Evolutionary conservation across 2,113 vertebrate species (phyloP).

Genomic region (Asarcornis scutulata): DNA sequence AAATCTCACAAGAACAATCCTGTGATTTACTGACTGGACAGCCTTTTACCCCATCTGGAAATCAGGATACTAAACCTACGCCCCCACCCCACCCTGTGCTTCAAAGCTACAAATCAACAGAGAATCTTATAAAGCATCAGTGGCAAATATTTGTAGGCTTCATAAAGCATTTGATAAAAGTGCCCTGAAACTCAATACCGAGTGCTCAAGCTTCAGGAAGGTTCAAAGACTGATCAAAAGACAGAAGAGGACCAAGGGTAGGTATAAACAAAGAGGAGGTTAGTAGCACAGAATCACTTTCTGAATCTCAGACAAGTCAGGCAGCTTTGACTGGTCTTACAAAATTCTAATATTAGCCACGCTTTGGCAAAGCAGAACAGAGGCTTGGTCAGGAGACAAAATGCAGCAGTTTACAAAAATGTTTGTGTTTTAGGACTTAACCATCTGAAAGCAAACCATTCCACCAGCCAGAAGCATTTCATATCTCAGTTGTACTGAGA

Average conservation of each 20-base stretch:
- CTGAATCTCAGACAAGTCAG: neutral
- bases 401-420: neutral
- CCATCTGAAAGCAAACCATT: neutral
- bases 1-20: too few relatives aligned
- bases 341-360: neutral
- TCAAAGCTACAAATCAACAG: neutral
- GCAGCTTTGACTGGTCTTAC: neutral
- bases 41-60: neutral
- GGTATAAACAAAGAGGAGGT: neutral
- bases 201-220: neutral
- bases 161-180: neutral
- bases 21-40: neutral
- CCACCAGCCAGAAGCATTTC: neutral
- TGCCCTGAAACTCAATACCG: neutral
- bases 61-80: neutral
- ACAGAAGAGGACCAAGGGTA: neutral
- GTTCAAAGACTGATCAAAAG: neutral
- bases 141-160: neutral
- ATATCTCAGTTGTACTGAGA: neutral
- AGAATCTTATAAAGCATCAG: neutral
- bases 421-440: neutral
- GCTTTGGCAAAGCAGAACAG: neutral
- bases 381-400: neutral
- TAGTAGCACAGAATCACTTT: neutral
- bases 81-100: neutral